A percentile compares a stretch with the other conserved stretches of the same genome.
Evolutionary conservation across 2,113 vertebrate species (phyloP).

Genomic region (Rissa tridactyla): DNA sequence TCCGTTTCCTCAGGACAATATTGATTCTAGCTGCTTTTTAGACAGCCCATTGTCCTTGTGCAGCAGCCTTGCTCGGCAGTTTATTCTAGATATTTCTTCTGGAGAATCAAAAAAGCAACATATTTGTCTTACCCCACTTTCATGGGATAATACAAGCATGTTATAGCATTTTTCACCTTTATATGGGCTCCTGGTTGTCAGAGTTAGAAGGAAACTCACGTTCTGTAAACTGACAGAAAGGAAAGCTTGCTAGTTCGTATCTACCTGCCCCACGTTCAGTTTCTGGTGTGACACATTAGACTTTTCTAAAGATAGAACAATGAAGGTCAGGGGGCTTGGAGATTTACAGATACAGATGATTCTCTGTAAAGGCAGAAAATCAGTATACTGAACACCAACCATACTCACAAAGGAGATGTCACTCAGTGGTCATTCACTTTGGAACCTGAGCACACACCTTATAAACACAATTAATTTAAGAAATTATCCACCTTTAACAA

Average conservation of each 20-base stretch:
- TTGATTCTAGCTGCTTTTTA: neutral
- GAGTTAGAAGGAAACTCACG: neutral
- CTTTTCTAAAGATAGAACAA: neutral
- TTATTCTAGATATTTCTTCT: neutral
- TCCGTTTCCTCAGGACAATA: neutral
- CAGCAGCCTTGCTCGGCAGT: neutral
- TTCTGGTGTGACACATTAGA: neutral
- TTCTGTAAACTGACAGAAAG: neutral
- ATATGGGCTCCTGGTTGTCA: neutral
- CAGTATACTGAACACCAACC: neutral
- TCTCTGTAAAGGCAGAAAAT: neutral
- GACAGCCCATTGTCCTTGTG: neutral
- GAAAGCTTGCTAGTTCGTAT: neutral
- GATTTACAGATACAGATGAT: neutral
- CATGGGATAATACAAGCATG: neutral
- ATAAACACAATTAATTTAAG: neutral
- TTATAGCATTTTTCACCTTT: neutral
- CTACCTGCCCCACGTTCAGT: neutral
- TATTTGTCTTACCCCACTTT: neutral
- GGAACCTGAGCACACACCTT: neutral
- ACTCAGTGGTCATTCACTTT: neutral
- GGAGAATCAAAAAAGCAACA: neutral
- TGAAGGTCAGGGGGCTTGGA: neutral
- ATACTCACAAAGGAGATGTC: neutral
- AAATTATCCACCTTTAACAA: neutral